Percentiles rank a stretch among this genome's conserved stretches.
Conservation (phyloP, 2,888 invertebrate species). For the Phaedon cochleariae region DNA sequence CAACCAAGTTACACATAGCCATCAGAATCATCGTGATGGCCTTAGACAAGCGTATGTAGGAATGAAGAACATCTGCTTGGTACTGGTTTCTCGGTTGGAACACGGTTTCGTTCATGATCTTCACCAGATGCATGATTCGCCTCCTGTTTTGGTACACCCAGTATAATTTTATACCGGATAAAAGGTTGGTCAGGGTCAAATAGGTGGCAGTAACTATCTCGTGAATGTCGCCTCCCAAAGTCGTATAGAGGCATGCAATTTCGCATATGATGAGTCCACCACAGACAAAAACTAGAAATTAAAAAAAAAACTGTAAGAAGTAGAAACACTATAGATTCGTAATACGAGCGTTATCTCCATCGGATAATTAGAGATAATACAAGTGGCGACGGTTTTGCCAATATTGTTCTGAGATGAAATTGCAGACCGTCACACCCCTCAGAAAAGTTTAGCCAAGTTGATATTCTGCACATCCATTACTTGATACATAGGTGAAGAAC, state of each 20-base stretch:
- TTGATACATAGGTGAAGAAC: no score
- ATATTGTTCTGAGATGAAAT: no score
- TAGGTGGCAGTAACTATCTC: constrained; percentile 49
- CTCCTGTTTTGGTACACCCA: constrained; percentile 18
- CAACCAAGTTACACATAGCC: constrained; percentile 38
- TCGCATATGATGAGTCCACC: constrained; percentile 64
- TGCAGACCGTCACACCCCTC: no score
- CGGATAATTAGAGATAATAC: no score
- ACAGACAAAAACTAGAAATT: constrained; percentile 43
- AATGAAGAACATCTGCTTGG: constrained; percentile 4
- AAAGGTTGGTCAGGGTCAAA: constrained; percentile 49
- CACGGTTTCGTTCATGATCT: constrained; percentile 20
- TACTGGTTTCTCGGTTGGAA: constrained; percentile 13
- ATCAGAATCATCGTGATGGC: constrained; percentile 12
- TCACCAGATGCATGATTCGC: background rate
- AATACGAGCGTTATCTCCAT: no score
- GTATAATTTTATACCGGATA: constrained; percentile 23
- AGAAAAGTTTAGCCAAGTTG: no score
- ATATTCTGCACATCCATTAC: no score
- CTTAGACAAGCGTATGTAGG: constrained; percentile 18
- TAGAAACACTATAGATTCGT: no score
- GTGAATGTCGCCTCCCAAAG: constrained; percentile 55
- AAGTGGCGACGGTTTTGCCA: no score
- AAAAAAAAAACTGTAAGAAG: background rate
- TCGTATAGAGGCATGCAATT: constrained; percentile 62